Conservation (phyloP, 2,888 invertebrate genomes). For the Pristionchus entomophagus region DNA sequence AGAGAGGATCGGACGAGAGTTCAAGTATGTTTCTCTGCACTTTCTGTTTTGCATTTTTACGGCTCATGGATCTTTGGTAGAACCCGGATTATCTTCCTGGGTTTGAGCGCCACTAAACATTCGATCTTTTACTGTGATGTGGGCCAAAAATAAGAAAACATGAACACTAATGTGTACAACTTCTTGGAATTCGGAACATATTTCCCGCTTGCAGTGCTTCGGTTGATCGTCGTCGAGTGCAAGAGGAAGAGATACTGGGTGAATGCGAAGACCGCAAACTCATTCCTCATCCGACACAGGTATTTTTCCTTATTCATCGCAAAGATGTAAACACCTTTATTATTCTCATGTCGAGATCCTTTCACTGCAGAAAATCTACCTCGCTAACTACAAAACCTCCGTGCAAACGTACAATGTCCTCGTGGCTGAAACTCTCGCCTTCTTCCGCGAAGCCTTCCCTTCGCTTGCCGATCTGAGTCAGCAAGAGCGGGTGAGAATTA, state of each 20-base stretch:
- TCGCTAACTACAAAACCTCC: constrained; percentile 13
- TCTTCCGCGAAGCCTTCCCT: constrained; percentile 9
- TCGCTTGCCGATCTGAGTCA: neutral
- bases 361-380: neutral
- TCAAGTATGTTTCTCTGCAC: neutral
- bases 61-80: too few species aligned
- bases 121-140: too few species aligned
- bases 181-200: too few species aligned
- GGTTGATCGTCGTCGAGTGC: neutral
- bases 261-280: neutral
- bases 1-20: neutral
- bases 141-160: too few species aligned
- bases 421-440: neutral
- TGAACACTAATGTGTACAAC: too few species aligned
- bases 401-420: neutral
- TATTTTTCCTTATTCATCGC: neutral
- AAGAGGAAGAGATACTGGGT: neutral
- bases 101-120: too few species aligned
- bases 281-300: neutral
- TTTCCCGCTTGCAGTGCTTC: too few species aligned
- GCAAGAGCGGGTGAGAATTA: neutral
- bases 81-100: too few species aligned
- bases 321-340: too few species aligned
- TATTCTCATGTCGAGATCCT: too few species aligned
- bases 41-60: neutral